Percentiles rank a stretch among this genome's conserved stretches.
phyloP scores from a whole-genome alignment of 1,140 invertebrate species.

The Trichonephila inaurata region DNA sequence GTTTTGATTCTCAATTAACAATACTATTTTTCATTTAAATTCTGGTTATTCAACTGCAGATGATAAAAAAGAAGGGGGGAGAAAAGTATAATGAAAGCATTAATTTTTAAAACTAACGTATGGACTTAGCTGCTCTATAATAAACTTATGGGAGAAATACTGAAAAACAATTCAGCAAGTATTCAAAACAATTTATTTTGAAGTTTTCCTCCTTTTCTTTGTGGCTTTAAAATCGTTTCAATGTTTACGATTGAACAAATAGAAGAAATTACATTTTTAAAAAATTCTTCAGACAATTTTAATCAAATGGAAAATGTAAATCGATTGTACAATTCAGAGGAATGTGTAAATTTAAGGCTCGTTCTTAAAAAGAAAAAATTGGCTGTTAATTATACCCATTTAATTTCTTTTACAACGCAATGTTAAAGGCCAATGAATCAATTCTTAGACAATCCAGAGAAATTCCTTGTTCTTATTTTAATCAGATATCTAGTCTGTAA shows the following conservation, averaged over 20 bases:
- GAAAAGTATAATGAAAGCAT: no score
- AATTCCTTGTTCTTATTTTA: not conserved
- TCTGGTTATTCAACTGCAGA: no score
- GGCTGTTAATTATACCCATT: not conserved
- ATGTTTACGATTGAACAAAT: not conserved
- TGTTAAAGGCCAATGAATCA: not conserved
- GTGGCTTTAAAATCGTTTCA: not conserved
- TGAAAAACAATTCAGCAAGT: no score
- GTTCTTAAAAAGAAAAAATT: not conserved
- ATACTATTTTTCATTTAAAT: no score
- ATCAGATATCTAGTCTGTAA: conserved; percentile 31
- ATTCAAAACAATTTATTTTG: not conserved
- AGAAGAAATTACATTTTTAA: not conserved
- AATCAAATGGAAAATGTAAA: not conserved
- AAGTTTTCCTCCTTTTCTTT: not conserved
- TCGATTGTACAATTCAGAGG: not conserved
- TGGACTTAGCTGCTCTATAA: no score
- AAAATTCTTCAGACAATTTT: not conserved
- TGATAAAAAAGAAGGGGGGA: no score
- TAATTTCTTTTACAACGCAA: not conserved
- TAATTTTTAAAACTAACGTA: no score
- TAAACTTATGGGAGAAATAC: no score
- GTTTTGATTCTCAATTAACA: no score
- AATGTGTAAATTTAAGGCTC: not conserved
- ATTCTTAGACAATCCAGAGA: not conserved